These are phyloP conservation scores for Drosophila rellima DNA, from an alignment of 2,888 invertebrate species.

Conservation along the genomic window DNA sequence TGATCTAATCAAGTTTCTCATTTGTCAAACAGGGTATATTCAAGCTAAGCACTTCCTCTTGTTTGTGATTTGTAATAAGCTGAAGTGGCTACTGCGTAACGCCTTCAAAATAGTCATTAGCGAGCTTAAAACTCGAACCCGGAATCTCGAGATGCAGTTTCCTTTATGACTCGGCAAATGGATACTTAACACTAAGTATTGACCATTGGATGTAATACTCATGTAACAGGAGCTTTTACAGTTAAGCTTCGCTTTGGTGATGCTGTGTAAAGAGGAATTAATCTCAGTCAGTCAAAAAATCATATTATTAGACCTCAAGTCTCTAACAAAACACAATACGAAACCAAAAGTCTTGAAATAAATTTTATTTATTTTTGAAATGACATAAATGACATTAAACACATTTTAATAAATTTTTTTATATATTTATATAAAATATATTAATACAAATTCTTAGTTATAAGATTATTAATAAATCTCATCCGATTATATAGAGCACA, in stretches of 20 bases:
- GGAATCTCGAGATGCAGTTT: constrained; percentile 13
- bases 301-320: no score
- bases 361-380: no score
- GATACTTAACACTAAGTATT: constrained; percentile 10
- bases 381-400: no score
- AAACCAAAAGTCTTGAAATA: no score
- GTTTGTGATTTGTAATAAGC: neutral
- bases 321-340: neutral
- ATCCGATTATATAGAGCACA: no score
- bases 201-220: neutral
- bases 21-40: constrained; percentile 1
- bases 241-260: neutral
- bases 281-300: no score
- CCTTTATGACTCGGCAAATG: constrained; percentile 12
- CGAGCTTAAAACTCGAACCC: neutral
- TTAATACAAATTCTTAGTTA: no score
- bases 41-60: neutral
- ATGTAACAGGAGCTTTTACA: neutral
- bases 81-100: neutral
- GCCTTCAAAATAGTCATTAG: constrained; percentile 1
- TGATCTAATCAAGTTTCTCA: neutral
- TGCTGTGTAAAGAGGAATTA: neutral
- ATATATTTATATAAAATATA: no score
- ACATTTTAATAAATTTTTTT: no score
- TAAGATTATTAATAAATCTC: no score